A percentile compares a stretch with the other conserved stretches of the same genome.
Evolutionary conservation across 2,797 vertebrate species (phyloP).

Genomic region (Cossypha dichroa): DNA sequence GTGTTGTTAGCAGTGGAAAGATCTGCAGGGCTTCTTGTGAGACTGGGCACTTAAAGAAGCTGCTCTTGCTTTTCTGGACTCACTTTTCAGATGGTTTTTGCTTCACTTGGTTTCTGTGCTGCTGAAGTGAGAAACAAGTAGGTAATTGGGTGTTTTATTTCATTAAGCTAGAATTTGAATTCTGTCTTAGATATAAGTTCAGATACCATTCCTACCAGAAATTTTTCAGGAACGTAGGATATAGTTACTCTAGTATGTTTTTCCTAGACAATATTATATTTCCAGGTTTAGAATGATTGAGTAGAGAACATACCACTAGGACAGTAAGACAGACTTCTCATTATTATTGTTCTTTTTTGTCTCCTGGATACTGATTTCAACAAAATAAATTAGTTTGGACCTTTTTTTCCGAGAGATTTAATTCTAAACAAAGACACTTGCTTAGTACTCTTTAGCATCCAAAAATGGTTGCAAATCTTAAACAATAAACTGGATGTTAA

Average conservation of each 20-base stretch:
- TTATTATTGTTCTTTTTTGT: background rate
- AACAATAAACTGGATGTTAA: background rate
- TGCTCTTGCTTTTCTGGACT: background rate
- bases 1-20: fast-evolving
- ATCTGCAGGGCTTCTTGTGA: background rate
- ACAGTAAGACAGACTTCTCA: background rate
- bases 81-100: background rate
- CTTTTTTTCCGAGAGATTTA: background rate
- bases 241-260: background rate
- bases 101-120: background rate
- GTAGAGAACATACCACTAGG: background rate
- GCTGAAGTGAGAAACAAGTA: background rate
- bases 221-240: background rate
- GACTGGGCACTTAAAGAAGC: background rate
- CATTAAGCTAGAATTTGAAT: background rate
- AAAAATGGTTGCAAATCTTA: background rate
- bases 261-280: background rate
- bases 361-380: background rate
- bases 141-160: background rate
- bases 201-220: background rate
- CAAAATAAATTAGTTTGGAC: background rate
- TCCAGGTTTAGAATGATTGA: background rate
- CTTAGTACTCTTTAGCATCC: background rate
- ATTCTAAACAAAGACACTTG: background rate
- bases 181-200: background rate